Evolutionary conservation across 2,797 vertebrate species (phyloP), one percentile per base, ranked within the genome.

Genomic region (Ciconia nigra): DNA sequence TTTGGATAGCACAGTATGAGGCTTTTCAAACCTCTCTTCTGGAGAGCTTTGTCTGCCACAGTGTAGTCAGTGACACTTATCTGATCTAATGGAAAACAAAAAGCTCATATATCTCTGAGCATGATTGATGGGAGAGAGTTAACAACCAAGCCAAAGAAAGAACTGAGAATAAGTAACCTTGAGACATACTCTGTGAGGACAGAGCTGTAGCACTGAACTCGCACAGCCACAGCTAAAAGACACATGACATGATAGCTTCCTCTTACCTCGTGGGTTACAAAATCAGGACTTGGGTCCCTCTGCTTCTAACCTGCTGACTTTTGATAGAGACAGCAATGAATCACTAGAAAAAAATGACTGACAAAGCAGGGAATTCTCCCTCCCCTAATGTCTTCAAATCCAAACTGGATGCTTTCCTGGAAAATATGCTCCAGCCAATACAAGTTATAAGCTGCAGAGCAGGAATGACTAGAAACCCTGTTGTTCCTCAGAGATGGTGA

Each of bases 1-100:
- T 94, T 90, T 92, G 92, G 95, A 80, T 78, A 93, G 82, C 83
- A 72, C 89, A 87, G 88, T 85, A 46, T 80, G 90, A 92, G 39
- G 51, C 71, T 95, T 94, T 92, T 89, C 90, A 96, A 61, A 78
- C 41, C 35, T 81, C 58, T 93, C 65, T 97, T 94, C 81, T 96
- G 57, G 71, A 95, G 24, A 89, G 66, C 78, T 80, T 90, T 91
- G 65, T 84, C 83, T 89, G 42, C 35, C 67, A 39, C 37, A 18
- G n/a, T 35, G 21, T 83, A 87, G 86, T 44, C 51, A 80, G 44
- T 76, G 67, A 83, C 74, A 83, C 46, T 94, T 89, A 79, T 20
- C 73, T 95, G 82, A 84, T 90, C 74, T 71, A 87, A 58, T 13
- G 46, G 78, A 33, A 87, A 94, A 90, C 21, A 90, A 87, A 89